phyloP scores from a whole-genome alignment of 2,797 vertebrate genomes.

The Chaunax sp. region DNA sequence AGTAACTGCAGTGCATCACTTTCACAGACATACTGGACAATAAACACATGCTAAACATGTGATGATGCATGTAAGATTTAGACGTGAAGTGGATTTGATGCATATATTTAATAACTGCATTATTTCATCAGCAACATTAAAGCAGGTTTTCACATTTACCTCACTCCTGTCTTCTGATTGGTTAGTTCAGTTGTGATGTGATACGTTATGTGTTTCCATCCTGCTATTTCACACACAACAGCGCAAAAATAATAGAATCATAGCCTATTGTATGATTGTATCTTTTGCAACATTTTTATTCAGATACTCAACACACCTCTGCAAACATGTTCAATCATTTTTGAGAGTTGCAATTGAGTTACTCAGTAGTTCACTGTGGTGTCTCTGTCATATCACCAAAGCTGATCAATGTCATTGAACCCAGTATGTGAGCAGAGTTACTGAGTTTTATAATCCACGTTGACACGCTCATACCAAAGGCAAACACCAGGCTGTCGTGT shows the following conservation, averaged over 20 bases:
- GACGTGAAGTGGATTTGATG: no score
- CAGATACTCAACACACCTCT: neutral
- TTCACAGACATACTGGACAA: no score
- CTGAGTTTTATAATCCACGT: constrained; percentile 7
- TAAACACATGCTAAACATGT: no score
- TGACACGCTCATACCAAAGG: neutral
- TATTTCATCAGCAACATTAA: no score
- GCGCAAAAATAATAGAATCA: neutral
- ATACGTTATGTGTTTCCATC: neutral
- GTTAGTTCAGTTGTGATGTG: no score
- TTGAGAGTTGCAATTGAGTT: neutral
- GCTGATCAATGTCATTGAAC: neutral
- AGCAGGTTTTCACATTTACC: no score
- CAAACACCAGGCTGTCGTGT: neutral
- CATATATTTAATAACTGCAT: no score
- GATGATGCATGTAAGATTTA: no score
- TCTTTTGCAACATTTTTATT: neutral
- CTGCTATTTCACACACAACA: neutral
- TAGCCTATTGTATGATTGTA: neutral
- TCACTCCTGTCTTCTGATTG: no score
- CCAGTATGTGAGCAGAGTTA: constrained; percentile 8
- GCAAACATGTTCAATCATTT: neutral
- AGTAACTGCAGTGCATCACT: no score
- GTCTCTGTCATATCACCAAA: constrained; percentile 6
- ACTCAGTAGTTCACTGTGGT: constrained; percentile 1